phyloP scores from a whole-genome alignment of 2,888 invertebrate genomes.

The Tinea pellionella region DNA sequence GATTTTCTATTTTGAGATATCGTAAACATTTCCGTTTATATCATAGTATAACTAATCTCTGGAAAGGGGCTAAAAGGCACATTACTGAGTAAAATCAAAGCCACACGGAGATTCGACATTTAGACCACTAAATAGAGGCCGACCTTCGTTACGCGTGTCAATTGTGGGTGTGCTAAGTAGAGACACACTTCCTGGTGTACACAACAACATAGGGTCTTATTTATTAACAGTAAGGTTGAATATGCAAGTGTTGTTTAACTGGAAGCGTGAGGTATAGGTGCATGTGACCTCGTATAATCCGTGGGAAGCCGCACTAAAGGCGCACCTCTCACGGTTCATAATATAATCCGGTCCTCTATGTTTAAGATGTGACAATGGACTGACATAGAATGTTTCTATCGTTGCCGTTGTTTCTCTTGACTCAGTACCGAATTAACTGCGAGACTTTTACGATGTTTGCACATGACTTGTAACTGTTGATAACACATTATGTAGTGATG shows the following conservation, averaged over 20 bases:
- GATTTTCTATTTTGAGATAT: no score
- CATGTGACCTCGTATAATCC: conserved; percentile 37
- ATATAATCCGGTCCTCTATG: not conserved
- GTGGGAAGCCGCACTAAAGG: conserved; percentile 40
- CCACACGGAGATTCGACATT: no score
- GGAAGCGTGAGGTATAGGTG: conserved; percentile 15
- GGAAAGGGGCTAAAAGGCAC: no score
- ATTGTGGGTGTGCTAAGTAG: not conserved
- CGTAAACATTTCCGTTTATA: no score
- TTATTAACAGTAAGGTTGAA: not conserved
- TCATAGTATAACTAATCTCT: no score
- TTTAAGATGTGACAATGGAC: not conserved
- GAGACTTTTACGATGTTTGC: not conserved
- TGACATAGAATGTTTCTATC: not conserved
- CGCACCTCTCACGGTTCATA: conserved; percentile 4
- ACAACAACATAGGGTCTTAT: not conserved
- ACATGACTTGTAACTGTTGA: no score
- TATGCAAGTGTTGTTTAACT: conserved; percentile 12
- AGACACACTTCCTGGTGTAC: not conserved
- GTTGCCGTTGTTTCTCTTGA: not conserved
- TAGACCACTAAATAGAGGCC: not conserved
- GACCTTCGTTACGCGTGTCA: not conserved
- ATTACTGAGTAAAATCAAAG: no score
- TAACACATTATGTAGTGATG: no score
- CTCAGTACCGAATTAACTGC: not conserved